These are phyloP conservation scores for Pilophorus perplexus DNA, from an alignment of 2,888 invertebrate species.

Conservation along the genomic window DNA sequence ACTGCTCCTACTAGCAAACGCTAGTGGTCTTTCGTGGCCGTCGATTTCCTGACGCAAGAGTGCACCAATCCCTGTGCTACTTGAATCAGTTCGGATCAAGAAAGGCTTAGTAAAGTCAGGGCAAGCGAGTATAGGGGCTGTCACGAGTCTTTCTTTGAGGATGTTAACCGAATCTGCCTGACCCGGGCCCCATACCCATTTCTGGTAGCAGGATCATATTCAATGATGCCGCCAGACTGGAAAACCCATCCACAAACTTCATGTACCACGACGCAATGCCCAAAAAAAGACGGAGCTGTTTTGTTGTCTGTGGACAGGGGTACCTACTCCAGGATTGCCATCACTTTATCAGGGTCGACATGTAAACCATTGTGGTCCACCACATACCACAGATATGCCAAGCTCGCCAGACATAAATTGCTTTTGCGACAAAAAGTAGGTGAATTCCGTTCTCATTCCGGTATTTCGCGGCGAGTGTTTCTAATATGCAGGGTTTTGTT, in stretches of 20 bases:
- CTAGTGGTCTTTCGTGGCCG: background rate
- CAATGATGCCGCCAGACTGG: conserved; percentile 40
- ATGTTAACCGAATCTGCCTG: conserved; percentile 2
- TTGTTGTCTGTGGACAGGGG: too few species aligned
- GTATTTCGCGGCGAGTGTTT: too few species aligned
- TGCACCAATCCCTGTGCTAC: conserved; percentile 1
- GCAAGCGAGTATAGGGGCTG: conserved; percentile 18
- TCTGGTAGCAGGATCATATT: conserved; percentile 41
- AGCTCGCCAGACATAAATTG: too few species aligned
- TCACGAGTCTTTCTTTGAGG: conserved; percentile 7
- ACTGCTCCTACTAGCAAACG: conserved; percentile 13
- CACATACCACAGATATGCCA: too few species aligned
- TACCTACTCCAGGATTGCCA: too few species aligned
- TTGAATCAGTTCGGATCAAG: conserved; percentile 4
- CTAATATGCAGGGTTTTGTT: too few species aligned
- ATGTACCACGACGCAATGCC: conserved; percentile 45
- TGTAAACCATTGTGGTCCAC: too few species aligned
- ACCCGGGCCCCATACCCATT: conserved; percentile 10
- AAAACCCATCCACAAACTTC: background rate
- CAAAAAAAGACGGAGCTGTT: too few species aligned
- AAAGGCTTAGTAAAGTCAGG: conserved; percentile 13
- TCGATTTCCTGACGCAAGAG: conserved; percentile 44
- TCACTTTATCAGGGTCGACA: too few species aligned
- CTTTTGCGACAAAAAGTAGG: too few species aligned
- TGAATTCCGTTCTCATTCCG: too few species aligned